Evolutionary conservation across 2,113 vertebrate species (phyloP), one percentile per base, ranked within the genome.

Genomic region (Puntigrus tetrazona): DNA sequence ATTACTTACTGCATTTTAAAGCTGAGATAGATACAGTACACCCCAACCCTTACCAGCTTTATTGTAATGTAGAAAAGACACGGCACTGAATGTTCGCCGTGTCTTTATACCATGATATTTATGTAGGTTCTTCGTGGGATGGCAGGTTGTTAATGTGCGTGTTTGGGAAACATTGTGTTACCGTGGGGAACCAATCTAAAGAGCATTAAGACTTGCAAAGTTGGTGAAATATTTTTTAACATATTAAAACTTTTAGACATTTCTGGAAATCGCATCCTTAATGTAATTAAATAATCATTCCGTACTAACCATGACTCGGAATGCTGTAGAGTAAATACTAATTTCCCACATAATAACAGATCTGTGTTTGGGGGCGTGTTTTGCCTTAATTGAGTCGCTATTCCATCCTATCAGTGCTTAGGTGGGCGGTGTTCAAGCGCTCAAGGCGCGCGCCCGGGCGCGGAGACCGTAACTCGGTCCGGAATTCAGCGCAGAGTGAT

Each of bases 401-500:
- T 43, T 72, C 22, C 74, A 65, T 63, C 79, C 86, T 78, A 85
- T 82, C 83, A n/a, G 10, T 20, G n/a, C 6, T 50, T 36, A 29
- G 18, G 43, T 74, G 65, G 86, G 86, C 79, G 86, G 82, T 27
- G 83, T 67, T 73, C 29, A 34, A 77, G n/a, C 59, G 22, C 55
- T 57, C 70, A 61, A 75, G 82, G 72, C 72, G 72, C 73, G 38
- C 41, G 72, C 57, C 74, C 74, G 81, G 45, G 41, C 75, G 10
- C 41, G 52, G 73, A 77, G 74, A 65, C 72, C 9, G 43, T 81
- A 81, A 82, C 79, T 86, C 78, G 72, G 82, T 77, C 52, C 63
- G 38, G 80, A 83, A 83, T 83, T 85, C 74, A 76, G 84, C 79
- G 36, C 45, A 83, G 74, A 83, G 77, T 74, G 76, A 57, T 67